Percentiles rank a stretch among this genome's conserved stretches.
phyloP scores from a whole-genome alignment of 2,113 vertebrate species.

The Egretta garzetta region DNA sequence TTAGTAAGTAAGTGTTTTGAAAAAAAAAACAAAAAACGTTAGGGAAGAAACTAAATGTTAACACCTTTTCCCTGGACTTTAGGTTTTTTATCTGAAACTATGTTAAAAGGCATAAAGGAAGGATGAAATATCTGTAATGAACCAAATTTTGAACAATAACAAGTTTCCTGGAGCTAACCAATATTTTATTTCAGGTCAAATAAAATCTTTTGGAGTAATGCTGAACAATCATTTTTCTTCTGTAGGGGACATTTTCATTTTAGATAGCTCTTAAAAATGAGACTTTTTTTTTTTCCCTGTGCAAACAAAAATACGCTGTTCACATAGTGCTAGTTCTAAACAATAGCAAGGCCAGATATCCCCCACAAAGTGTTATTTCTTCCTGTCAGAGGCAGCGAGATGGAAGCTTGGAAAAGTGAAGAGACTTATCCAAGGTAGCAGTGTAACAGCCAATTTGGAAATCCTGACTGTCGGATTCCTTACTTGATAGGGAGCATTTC shows the following conservation, averaged over 20 bases:
- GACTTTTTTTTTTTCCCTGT: not conserved
- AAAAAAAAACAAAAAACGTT: not conserved
- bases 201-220: not conserved
- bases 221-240: slow-evolving; percentile 5
- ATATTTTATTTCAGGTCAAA: slow-evolving; percentile 15
- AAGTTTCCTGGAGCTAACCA: not conserved
- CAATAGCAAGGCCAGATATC: not conserved
- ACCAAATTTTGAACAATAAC: not conserved
- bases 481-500: not conserved
- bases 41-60: not conserved
- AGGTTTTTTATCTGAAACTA: not conserved
- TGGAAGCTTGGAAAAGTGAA: not conserved
- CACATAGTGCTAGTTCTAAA: not conserved
- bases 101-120: not conserved
- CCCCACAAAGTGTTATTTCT: not conserved
- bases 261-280: slow-evolving; percentile 19
- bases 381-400: not conserved
- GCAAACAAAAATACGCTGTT: not conserved
- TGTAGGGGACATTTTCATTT: slow-evolving; percentile 11
- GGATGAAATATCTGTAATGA: not conserved
- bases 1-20: not conserved
- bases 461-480: not conserved
- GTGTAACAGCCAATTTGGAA: not conserved
- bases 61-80: not conserved
- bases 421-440: not conserved